These are phyloP conservation scores for Troides aeacus DNA, from an alignment of 2,888 invertebrate species.

Conservation along the genomic window DNA sequence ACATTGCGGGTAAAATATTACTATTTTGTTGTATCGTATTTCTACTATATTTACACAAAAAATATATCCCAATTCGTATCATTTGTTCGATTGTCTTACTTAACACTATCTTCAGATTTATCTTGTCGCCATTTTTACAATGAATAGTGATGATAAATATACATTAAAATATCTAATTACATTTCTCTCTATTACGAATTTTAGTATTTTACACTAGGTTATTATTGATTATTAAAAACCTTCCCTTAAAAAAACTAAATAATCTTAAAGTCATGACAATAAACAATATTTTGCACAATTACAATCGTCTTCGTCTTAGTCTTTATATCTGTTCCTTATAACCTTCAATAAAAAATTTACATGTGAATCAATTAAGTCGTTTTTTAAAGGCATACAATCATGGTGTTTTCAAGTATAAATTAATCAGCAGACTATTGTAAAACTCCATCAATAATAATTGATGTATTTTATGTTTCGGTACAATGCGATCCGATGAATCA, in stretches of 20 bases:
- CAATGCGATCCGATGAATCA: constrained; percentile 17
- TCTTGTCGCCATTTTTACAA: no score
- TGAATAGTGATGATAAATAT: no score
- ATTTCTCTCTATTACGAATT: neutral
- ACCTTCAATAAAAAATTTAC: neutral
- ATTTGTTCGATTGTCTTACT: neutral
- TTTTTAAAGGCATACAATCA: neutral
- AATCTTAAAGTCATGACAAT: neutral
- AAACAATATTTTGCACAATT: neutral
- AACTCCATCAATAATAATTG: constrained; percentile 13
- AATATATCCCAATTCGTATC: neutral
- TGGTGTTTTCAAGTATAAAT: neutral
- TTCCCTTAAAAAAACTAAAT: neutral
- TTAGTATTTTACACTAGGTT: neutral
- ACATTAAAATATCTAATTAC: neutral
- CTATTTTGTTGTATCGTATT: neutral
- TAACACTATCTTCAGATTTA: neutral
- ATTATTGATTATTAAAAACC: neutral
- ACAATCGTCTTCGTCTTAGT: no score
- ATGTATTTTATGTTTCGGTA: constrained; percentile 14
- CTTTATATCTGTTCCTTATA: neutral
- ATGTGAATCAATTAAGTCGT: neutral
- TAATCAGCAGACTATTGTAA: constrained; percentile 1
- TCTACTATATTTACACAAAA: neutral
- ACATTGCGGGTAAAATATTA: constrained; percentile 2